Conservation (phyloP, 2,797 vertebrate species). For the Brachyalestes nurse region DNA sequence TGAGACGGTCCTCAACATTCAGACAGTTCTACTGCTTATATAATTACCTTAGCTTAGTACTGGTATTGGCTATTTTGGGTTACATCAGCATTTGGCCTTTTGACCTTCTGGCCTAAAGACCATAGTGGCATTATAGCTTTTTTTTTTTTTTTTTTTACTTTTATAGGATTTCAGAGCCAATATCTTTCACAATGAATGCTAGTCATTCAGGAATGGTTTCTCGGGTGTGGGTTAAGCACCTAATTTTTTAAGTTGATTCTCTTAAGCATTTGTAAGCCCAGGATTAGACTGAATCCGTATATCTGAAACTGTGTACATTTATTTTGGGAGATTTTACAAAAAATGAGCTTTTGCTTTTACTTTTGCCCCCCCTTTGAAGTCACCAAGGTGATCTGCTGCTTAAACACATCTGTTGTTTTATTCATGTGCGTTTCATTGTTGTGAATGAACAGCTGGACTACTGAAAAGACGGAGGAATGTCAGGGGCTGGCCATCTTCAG, state of each 20-base stretch:
- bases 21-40: not conserved
- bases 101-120: not conserved
- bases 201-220: not conserved
- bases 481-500: not conserved
- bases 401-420: not conserved
- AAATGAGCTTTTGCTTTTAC: not conserved
- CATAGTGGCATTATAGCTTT: not conserved
- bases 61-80: not conserved
- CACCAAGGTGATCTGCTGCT: not conserved
- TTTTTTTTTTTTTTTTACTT: not conserved
- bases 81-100: not conserved
- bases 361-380: not conserved
- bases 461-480: slow-evolving; percentile 15
- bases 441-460: slow-evolving; percentile 14
- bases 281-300: not conserved
- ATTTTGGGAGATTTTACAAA: not conserved
- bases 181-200: not conserved
- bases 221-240: not conserved
- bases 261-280: not conserved
- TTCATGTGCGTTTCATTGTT: not conserved
- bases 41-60: not conserved
- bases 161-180: not conserved
- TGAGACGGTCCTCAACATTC: too few species aligned
- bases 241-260: not conserved
- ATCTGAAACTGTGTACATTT: not conserved